phyloP scores from a whole-genome alignment of 2,797 vertebrate genomes.

The Microcaecilia unicolor region DNA sequence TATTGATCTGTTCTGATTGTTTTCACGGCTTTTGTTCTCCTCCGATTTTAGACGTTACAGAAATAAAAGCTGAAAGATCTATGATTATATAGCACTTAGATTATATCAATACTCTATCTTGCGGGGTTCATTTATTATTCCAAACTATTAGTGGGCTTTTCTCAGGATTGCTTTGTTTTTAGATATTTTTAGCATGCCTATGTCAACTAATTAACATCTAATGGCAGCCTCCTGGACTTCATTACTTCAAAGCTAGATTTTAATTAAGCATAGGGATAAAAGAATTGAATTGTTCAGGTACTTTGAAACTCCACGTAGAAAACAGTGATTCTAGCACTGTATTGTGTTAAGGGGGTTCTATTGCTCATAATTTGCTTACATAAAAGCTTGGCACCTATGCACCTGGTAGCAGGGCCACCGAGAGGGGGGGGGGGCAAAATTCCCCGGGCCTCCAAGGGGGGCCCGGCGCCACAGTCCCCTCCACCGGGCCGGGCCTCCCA shows the following conservation, averaged over 20 bases:
- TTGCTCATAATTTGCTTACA: no score
- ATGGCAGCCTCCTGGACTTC: slow-evolving; percentile 4
- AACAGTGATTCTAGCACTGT: slow-evolving; percentile 9
- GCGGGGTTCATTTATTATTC: background rate
- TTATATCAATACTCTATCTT: background rate
- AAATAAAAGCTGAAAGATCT: background rate
- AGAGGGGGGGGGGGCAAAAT: no score
- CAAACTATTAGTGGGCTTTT: background rate
- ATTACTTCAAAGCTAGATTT: slow-evolving; percentile 12
- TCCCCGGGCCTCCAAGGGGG: no score
- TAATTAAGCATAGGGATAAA: slow-evolving; percentile 17
- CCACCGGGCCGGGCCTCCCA: no score
- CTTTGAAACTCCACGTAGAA: slow-evolving; percentile 17
- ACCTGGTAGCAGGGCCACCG: no score
- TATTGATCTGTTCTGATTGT: background rate
- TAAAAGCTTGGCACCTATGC: no score
- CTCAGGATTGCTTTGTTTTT: slow-evolving; percentile 7
- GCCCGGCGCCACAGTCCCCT: no score
- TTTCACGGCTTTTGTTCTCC: background rate
- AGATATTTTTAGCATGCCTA: slow-evolving; percentile 3
- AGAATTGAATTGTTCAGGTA: slow-evolving; percentile 4
- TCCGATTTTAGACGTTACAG: background rate
- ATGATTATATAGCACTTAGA: background rate
- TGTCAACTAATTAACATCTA: slow-evolving; percentile 8
- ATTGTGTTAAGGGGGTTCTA: no score